Conservation (phyloP, 2,113 vertebrate species). For the Serilophus lunatus region DNA sequence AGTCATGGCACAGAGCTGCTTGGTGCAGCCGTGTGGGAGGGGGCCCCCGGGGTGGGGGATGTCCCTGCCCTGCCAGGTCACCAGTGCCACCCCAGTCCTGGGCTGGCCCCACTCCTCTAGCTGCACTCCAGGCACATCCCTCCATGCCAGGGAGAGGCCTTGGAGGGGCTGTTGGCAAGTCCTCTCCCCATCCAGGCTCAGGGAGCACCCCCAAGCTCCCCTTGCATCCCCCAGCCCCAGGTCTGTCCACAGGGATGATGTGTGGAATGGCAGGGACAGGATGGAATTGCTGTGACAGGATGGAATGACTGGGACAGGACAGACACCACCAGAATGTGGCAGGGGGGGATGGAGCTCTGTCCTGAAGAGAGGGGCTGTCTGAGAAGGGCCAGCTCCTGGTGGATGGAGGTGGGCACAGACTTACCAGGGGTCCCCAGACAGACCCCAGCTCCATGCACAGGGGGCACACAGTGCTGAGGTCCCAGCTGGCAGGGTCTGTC, state of each 20-base stretch:
- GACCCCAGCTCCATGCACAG: accelerated
- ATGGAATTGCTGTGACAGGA: neutral
- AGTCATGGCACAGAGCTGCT: neutral
- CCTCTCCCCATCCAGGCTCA: neutral
- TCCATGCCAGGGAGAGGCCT: accelerated
- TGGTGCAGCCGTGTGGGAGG: accelerated
- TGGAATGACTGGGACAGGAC: neutral
- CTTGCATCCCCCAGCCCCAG: neutral
- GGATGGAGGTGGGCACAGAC: neutral
- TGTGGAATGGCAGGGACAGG: neutral
- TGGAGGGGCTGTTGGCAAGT: accelerated
- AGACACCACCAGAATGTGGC: neutral
- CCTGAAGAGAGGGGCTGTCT: neutral
- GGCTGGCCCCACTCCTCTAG: neutral
- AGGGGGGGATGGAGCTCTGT: neutral
- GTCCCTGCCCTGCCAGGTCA: neutral
- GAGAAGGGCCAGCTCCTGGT: neutral
- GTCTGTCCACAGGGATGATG: neutral
- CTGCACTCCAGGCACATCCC: accelerated
- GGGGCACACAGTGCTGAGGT: accelerated
- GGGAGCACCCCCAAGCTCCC: neutral
- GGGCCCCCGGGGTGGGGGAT: neutral
- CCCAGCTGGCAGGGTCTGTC: neutral
- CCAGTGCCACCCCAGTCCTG: neutral
- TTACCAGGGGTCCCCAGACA: neutral